Conservation (phyloP, 2,888 invertebrate species). For the Omphaloscelis lunosa region DNA sequence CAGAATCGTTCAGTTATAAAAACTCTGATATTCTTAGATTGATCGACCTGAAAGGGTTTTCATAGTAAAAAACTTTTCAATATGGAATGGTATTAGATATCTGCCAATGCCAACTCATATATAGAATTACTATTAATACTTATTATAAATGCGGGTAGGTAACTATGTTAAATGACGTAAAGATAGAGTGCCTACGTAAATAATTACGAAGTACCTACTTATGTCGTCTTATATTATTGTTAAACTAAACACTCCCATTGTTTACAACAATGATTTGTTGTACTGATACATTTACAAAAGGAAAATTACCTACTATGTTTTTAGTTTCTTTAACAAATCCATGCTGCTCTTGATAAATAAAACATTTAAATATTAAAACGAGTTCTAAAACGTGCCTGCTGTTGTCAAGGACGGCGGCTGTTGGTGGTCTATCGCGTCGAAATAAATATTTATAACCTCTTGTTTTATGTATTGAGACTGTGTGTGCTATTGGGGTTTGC, state of each 20-base stretch:
- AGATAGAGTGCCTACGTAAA: slow-evolving; percentile 18
- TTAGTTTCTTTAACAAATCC: neutral
- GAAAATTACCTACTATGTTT: neutral
- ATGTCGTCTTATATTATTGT: neutral
- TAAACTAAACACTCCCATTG: neutral
- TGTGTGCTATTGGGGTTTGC: neutral
- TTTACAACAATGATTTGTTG: slow-evolving; percentile 7
- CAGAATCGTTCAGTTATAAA: slow-evolving; percentile 13
- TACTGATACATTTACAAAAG: neutral
- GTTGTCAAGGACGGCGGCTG: slow-evolving; percentile 21
- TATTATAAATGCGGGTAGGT: slow-evolving; percentile 11
- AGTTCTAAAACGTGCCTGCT: slow-evolving; percentile 14
- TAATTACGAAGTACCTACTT: slow-evolving; percentile 1
- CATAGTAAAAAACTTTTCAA: neutral
- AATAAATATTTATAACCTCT: slow-evolving; percentile 32
- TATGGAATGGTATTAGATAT: slow-evolving; percentile 5
- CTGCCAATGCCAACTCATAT: neutral
- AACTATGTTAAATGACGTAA: slow-evolving; percentile 16
- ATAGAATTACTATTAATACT: neutral
- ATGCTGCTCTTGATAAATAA: neutral
- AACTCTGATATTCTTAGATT: slow-evolving; percentile 16
- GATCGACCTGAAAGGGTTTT: too few relatives aligned
- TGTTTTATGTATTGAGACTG: neutral
- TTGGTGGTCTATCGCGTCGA: neutral
- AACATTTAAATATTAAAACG: slow-evolving; percentile 11